Evolutionary conservation across 2,888 invertebrate species (phyloP).

Genomic region (Archips xylosteana): DNA sequence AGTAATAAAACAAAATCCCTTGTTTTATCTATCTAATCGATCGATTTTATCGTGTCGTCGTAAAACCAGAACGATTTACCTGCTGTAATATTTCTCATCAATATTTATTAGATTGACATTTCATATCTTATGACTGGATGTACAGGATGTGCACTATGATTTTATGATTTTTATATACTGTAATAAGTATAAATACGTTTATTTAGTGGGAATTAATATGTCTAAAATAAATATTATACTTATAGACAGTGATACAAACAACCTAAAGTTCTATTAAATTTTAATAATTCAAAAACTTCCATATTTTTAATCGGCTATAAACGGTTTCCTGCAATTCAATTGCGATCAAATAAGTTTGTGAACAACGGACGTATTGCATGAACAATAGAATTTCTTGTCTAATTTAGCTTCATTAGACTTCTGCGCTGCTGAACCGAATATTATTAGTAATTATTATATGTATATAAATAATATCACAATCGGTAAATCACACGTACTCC

Average conservation of each 20-base stretch:
- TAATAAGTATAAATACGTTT: too few relatives aligned
- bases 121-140: background rate
- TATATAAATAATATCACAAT: constrained; percentile 9
- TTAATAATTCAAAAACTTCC: too few relatives aligned
- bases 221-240: too few relatives aligned
- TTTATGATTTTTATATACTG: background rate
- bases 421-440: background rate
- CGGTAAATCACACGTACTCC: constrained; percentile 34
- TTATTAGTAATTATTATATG: background rate
- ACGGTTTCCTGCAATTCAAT: background rate
- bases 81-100: constrained; percentile 30
- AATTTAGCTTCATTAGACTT: constrained; percentile 30
- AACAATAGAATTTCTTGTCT: constrained; percentile 21
- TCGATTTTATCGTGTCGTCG: constrained; percentile 32
- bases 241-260: too few relatives aligned
- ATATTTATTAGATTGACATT: constrained; percentile 36
- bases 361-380: constrained; percentile 14
- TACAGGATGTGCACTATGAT: background rate
- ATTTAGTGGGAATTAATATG: too few relatives aligned
- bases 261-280: too few relatives aligned
- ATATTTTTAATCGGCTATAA: background rate
- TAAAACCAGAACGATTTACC: constrained; percentile 38
- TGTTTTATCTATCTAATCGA: constrained; percentile 36
- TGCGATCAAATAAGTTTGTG: constrained; percentile 10
- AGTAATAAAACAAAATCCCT: constrained; percentile 28